Base-by-base conservation (phyloP, 2,113 vertebrate species). In the Mirounga angustirostris region DNA sequence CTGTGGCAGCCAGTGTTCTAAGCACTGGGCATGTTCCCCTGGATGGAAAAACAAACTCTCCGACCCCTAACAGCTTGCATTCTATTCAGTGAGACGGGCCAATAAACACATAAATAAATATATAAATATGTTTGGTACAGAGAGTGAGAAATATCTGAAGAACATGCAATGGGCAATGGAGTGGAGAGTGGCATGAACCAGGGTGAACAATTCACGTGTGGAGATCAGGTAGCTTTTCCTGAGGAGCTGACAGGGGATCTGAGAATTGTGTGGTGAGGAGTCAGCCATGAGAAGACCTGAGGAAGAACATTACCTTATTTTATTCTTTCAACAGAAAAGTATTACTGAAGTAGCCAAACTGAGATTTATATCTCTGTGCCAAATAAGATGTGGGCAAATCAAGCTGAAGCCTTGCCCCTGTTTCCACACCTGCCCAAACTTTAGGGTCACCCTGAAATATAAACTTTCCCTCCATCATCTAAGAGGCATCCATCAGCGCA, bases 241-340 rank as follows among this genome's bases (percentile, higher is more conserved):
- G 26, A 85, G 69, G 9, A 7, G 15, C 19, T 67, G 21, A 74
- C 6, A 13, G 21, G 24, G 71, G 69, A 54, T 14, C 18, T 24
- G 50, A 94, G 26, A 36, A 7, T 7, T 21, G 33, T 33, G 6
- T 16, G 33, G 74, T 4, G 5, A 87, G 43, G 21, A 52, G 22
- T 30, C 33, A 67, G 43, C 24, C 26, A 43, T 7, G 18, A 80
- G 22, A 58, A 54, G 22, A 71, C 18, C 54, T 63, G 24, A 21
- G 2, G 26, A 78, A 79, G 69, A 69, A 26, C 4, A 36, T 12
- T n/a, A 19, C 8, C 52, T 91, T 58, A n/a, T 30, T 56, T 43
- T 61, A 95, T 43, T 65, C 59, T 80, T 71, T 84, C 13, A 73
- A 54, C 28, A 78, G 76, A 90, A 97, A 80, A 59, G 46, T 71